Evolutionary conservation across 2,888 invertebrate species (phyloP), one percentile per base, ranked within the genome.

Genomic region (Saturnia pavonia): DNA sequence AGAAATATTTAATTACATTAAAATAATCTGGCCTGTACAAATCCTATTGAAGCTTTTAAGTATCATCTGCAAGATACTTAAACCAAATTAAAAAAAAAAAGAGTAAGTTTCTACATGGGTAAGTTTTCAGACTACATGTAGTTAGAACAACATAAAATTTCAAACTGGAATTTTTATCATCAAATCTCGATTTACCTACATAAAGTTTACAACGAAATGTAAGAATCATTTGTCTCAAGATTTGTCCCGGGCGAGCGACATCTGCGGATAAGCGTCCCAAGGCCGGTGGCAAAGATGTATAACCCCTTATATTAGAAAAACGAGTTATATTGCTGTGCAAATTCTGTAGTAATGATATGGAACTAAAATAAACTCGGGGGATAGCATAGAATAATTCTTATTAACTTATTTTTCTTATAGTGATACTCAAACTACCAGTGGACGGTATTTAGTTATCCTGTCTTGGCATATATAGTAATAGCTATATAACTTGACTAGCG

Each of bases 191-290:
- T 87, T 84, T 81, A 78, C 63, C 63, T 63, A 63, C 77, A 79
- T 77, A 78, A 80, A 80, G 69, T 79, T 77, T 77, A 77, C 72
- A 75, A 77, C 74, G 74, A 79, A 78, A 81, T 76, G 77, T 78
- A 74, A 75, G 78, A 78, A 78, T 80, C 79, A 82, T 87, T 86
- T 82, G 80, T 85, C 79, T 82, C 76, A 74, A 78, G 79, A 81
- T 78, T 82, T 78, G 80, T 80, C 75, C 73, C 70, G 45, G 68
- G 71, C 68, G 34, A 73, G 75, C 76, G 82, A 82, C 84, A 84
- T 84, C 82, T 86, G 84, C 79, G 77, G 77, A 75, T 76, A 69
- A 70, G 70, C 51, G 66, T 51, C 67, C 48, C 12, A 16, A 42
- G n/a, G 51, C 66, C 43, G 25, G 22, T 11, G 63, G 69, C 65